Evolutionary conservation across 1,140 invertebrate species (phyloP).

Genomic region (Carposina sasakii): DNA sequence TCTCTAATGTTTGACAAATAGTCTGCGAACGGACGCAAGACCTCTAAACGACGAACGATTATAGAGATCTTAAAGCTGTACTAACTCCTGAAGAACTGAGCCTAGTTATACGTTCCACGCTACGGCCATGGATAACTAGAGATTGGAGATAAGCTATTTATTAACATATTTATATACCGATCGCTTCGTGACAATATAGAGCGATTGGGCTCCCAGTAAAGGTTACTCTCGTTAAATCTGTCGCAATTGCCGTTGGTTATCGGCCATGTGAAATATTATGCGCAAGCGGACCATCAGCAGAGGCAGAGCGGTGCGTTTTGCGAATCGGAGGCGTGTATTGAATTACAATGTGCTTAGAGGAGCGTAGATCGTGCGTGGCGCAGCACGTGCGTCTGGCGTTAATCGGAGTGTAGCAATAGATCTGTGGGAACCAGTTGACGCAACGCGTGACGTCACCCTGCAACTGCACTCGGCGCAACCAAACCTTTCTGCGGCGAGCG

Average conservation of each 20-base stretch:
- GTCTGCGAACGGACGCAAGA: conserved; percentile 28
- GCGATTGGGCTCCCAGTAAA: conserved; percentile 52
- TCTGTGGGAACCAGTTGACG: conserved; percentile 40
- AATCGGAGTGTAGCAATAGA: conserved; percentile 27
- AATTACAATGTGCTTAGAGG: neutral
- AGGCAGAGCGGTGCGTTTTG: neutral
- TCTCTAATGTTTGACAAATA: conserved; percentile 52
- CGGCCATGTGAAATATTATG: conserved; percentile 34
- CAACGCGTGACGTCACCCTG: conserved; percentile 34
- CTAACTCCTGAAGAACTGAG: no score
- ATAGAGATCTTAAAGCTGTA: no score
- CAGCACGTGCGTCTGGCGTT: conserved; percentile 20
- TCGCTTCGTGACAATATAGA: conserved; percentile 64
- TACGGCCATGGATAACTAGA: conserved; percentile 41
- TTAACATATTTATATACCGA: conserved; percentile 42
- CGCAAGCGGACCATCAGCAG: conserved; percentile 7
- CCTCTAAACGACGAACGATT: conserved; percentile 10
- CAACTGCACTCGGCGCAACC: conserved; percentile 37
- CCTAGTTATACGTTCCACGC: conserved; percentile 15
- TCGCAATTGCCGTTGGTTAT: conserved; percentile 44
- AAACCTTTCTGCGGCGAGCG: conserved; percentile 58
- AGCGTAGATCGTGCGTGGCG: conserved; percentile 22
- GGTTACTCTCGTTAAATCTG: conserved; percentile 64
- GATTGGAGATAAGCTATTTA: conserved; percentile 53
- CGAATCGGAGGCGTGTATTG: neutral